Evolutionary conservation across 1,140 invertebrate genomes (phyloP).

Genomic region (Neodiprion lecontei): DNA sequence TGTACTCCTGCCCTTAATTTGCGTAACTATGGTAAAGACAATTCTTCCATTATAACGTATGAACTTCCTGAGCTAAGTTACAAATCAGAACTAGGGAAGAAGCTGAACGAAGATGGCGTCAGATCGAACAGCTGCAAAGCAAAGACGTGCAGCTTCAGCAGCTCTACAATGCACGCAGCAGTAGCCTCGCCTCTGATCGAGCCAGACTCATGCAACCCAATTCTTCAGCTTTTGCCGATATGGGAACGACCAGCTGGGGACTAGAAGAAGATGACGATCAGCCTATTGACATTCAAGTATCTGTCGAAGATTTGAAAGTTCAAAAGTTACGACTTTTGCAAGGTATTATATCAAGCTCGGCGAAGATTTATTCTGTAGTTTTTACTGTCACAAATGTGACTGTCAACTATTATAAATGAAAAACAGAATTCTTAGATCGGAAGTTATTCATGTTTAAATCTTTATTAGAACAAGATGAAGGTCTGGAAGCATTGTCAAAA

Average conservation of each 20-base stretch:
- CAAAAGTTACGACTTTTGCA: conserved; percentile 45
- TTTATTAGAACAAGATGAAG: conserved; percentile 74
- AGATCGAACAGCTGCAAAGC: conserved; percentile 67
- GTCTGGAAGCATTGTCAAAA: conserved; percentile 77
- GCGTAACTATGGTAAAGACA: conserved; percentile 7
- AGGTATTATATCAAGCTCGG: conserved; percentile 32
- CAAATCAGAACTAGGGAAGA: conserved; percentile 66
- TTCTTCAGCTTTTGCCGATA: conserved; percentile 55
- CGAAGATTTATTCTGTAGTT: conserved; percentile 17
- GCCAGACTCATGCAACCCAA: conserved; percentile 40
- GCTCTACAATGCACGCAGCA: conserved; percentile 60
- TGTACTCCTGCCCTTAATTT: neutral
- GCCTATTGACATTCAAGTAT: conserved; percentile 41
- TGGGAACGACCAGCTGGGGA: conserved; percentile 59
- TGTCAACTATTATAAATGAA: neutral
- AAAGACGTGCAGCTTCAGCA: conserved; percentile 65
- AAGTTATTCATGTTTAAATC: too few relatives aligned
- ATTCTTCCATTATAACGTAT: conserved; percentile 15
- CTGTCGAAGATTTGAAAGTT: conserved; percentile 44
- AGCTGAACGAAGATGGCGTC: conserved; percentile 66
- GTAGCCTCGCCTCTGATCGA: conserved; percentile 38
- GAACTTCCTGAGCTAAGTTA: conserved; percentile 48
- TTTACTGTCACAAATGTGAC: conserved; percentile 10
- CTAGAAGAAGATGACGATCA: conserved; percentile 46
- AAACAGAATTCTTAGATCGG: too few relatives aligned